Conservation (phyloP, 2,113 vertebrate genomes). For the Diphyllodes magnificus region DNA sequence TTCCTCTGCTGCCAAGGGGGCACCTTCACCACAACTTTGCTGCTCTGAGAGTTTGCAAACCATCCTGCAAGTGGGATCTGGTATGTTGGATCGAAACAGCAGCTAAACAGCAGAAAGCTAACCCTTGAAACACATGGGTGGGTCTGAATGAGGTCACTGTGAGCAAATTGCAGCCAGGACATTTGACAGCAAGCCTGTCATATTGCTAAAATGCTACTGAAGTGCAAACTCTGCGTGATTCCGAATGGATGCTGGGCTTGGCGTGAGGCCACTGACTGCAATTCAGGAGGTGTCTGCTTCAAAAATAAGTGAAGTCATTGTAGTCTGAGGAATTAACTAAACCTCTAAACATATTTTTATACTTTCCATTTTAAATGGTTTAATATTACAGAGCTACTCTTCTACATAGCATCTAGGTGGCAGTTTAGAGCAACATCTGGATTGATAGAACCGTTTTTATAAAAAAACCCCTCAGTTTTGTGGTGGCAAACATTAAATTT, state of each 20-base stretch:
- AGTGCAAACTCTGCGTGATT: background rate
- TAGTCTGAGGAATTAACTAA: background rate
- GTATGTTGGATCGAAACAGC: background rate
- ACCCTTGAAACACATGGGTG: background rate
- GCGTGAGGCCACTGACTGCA: background rate
- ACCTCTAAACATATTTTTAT: background rate
- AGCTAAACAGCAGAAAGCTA: background rate
- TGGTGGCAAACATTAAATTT: background rate
- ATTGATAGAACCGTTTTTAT: background rate
- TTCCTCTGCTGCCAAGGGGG: background rate
- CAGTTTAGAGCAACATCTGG: background rate
- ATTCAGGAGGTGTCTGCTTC: background rate
- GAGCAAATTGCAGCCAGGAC: background rate
- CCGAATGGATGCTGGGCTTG: background rate
- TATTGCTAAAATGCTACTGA: background rate
- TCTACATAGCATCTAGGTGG: background rate
- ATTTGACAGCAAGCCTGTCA: background rate
- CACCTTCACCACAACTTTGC: background rate
- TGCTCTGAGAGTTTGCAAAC: background rate
- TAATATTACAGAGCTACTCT: background rate
- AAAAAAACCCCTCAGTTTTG: fast-evolving
- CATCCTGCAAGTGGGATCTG: background rate
- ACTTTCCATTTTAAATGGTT: background rate
- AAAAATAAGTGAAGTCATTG: background rate
- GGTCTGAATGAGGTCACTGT: background rate